A percentile compares a stretch with the other conserved stretches of the same genome.
Conservation (phyloP, 2,797 vertebrate genomes). For the Aphelocoma californica region DNA sequence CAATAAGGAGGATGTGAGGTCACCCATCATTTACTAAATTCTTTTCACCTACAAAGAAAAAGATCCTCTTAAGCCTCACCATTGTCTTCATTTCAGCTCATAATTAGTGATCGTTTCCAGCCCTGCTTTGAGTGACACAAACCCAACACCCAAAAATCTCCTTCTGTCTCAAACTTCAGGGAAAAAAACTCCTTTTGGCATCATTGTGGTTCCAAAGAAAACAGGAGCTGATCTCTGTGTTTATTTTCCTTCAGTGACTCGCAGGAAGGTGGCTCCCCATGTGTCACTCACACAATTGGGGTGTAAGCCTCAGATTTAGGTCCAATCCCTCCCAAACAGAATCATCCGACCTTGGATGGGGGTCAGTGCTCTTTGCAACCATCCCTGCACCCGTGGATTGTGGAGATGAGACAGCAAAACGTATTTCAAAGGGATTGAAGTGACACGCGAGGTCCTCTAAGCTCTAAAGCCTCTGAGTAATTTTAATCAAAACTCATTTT, state of each 20-base stretch:
- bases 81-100: not conserved
- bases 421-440: not conserved
- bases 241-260: not conserved
- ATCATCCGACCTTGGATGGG: not conserved
- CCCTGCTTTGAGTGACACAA: not conserved
- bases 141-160: not conserved
- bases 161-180: not conserved
- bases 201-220: not conserved
- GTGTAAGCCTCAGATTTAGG: not conserved
- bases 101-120: not conserved
- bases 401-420: not conserved
- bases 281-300: not conserved
- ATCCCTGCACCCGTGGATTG: rapidly evolving
- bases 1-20: not conserved
- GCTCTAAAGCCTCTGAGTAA: not conserved
- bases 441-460: not conserved
- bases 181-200: not conserved
- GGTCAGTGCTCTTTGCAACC: not conserved
- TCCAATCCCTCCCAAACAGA: not conserved
- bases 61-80: not conserved
- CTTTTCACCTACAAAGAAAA: not conserved
- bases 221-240: not conserved
- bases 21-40: not conserved
- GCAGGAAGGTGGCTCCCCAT: not conserved
- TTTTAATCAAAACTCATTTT: not conserved